phyloP scores from a whole-genome alignment of 1,140 invertebrate species.

The Musca vetustissima region DNA sequence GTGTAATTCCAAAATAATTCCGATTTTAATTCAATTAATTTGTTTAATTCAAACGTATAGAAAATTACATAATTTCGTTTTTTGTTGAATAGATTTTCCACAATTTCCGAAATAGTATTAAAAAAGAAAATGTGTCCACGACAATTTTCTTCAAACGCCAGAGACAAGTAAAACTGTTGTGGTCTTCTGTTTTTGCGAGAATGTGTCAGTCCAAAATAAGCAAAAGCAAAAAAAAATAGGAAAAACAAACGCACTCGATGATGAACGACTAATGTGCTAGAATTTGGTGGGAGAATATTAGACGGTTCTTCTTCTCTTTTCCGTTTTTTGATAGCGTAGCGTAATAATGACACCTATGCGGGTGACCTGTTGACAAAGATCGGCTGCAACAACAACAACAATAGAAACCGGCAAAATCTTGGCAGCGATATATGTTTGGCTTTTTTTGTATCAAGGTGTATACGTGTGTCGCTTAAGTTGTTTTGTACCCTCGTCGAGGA shows the following conservation, averaged over 20 bases:
- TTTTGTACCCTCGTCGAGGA: not conserved
- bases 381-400: slow-evolving; percentile 4
- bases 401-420: not conserved
- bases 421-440: not conserved
- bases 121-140: no score
- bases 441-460: no score
- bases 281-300: not conserved
- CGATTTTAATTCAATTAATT: not conserved
- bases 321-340: not conserved
- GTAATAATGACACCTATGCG: not conserved
- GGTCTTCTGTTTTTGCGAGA: not conserved
- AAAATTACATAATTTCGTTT: slow-evolving; percentile 16
- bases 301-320: not conserved
- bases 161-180: no score
- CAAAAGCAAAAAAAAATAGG: no score
- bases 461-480: no score
- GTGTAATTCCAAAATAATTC: not conserved
- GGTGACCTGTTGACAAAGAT: slow-evolving; percentile 11
- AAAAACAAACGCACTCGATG: not conserved
- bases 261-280: not conserved
- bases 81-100: no score
- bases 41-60: not conserved
- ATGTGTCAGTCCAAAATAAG: not conserved
- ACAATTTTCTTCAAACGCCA: no score
- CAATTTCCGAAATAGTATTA: no score